Conservation (phyloP, 2,797 vertebrate genomes). For the Poeciliopsis infans region DNA sequence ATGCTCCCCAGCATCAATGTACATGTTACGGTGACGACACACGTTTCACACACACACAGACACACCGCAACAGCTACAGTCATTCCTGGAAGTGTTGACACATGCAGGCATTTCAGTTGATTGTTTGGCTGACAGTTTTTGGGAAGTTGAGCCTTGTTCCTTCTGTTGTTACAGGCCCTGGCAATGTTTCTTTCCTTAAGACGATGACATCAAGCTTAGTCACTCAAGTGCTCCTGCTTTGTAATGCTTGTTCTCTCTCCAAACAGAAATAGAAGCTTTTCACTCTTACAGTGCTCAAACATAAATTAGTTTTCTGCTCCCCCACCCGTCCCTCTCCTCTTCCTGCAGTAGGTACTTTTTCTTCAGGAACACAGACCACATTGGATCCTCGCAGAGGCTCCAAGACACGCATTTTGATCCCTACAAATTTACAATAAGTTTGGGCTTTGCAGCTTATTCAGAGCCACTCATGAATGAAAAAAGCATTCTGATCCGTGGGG, state of each 20-base stretch:
- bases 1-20: constrained; percentile 1
- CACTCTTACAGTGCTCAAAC: background rate
- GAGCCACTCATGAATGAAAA: constrained; percentile 24
- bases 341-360: background rate
- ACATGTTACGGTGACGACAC: constrained; percentile 5
- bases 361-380: constrained; percentile 2
- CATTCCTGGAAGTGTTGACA: constrained; percentile 73
- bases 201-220: constrained; percentile 76
- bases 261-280: constrained; percentile 44
- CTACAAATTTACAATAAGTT: constrained; percentile 3
- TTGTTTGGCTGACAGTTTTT: constrained; percentile 62
- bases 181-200: constrained; percentile 52
- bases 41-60: constrained; percentile 18
- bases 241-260: constrained; percentile 56
- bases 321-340: too few species aligned
- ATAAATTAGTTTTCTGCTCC: background rate
- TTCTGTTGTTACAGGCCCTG: constrained; percentile 70
- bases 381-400: background rate
- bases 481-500: constrained; percentile 38
- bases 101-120: constrained; percentile 62
- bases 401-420: background rate
- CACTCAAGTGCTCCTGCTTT: constrained; percentile 71
- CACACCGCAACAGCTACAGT: constrained; percentile 39
- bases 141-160: constrained; percentile 52
- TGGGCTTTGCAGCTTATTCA: constrained; percentile 25